These are phyloP conservation scores for Ploceus nigricollis DNA, from an alignment of 2,113 vertebrate species.

Conservation along the genomic window DNA sequence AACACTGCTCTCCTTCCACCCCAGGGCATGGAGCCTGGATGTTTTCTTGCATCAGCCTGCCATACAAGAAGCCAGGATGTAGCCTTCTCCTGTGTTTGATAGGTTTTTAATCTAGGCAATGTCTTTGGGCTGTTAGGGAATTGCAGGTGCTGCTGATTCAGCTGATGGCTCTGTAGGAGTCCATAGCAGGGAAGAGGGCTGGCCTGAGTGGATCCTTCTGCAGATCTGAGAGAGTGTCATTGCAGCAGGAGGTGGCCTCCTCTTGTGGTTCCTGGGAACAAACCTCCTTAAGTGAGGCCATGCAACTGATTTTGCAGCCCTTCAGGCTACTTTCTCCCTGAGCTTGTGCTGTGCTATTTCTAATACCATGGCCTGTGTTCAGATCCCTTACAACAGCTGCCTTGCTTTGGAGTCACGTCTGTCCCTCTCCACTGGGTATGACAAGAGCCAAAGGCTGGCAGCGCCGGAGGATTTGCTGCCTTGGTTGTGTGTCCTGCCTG, in stretches of 20 bases:
- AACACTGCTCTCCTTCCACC: background rate
- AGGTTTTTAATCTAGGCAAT: background rate
- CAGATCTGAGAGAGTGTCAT: background rate
- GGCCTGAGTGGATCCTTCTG: background rate
- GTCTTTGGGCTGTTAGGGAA: background rate
- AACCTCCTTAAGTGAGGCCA: background rate
- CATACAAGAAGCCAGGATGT: background rate
- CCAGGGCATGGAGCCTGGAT: background rate
- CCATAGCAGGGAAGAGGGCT: background rate
- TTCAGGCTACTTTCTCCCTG: background rate
- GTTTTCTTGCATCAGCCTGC: background rate
- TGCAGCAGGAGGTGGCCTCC: background rate
- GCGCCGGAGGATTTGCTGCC: accelerated
- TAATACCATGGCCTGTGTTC: background rate
- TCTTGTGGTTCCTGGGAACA: background rate
- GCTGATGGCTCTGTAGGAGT: background rate
- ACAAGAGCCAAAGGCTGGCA: background rate
- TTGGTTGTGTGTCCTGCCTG: background rate
- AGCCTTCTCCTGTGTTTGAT: background rate
- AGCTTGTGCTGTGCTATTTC: background rate
- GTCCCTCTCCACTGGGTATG: background rate
- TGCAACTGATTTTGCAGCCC: background rate
- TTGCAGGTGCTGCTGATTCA: background rate
- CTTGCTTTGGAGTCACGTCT: accelerated
- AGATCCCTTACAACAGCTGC: background rate